phyloP scores from a whole-genome alignment of 1,140 invertebrate species.

The Caenorhabditis tropicalis region DNA sequence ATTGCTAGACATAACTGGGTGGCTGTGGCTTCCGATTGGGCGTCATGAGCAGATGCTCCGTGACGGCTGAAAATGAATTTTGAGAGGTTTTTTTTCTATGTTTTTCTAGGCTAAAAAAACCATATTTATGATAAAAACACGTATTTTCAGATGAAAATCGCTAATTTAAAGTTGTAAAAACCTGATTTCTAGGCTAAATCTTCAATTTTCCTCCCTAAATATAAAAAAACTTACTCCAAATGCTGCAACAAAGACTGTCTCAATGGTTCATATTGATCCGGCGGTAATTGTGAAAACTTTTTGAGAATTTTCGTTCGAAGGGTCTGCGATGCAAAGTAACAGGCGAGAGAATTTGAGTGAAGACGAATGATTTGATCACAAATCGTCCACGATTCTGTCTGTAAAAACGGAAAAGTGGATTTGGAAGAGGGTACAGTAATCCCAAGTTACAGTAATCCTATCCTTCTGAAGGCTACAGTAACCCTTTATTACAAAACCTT shows the following conservation, averaged over 20 bases:
- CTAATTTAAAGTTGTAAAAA: slow-evolving; percentile 23
- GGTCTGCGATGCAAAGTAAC: slow-evolving; percentile 96
- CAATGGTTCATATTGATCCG: slow-evolving; percentile 83
- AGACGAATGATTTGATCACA: slow-evolving; percentile 88
- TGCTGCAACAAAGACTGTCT: slow-evolving; percentile 90
- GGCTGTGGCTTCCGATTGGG: slow-evolving; percentile 61
- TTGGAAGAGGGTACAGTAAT: not conserved
- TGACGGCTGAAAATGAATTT: slow-evolving; percentile 19
- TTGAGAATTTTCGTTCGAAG: slow-evolving; percentile 83
- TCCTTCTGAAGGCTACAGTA: no score
- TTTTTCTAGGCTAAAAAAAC: no score
- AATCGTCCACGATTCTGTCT: slow-evolving; percentile 92
- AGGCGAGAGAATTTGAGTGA: slow-evolving; percentile 86
- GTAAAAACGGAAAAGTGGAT: slow-evolving; percentile 69
- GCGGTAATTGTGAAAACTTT: slow-evolving; percentile 89
- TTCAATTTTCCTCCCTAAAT: not conserved
- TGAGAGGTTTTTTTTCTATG: no score
- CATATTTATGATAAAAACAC: no score
- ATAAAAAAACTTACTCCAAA: slow-evolving; percentile 76
- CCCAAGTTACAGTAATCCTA: no score
- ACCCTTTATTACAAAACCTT: no score
- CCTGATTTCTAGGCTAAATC: not conserved
- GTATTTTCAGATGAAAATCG: no score
- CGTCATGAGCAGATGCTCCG: slow-evolving; percentile 45
- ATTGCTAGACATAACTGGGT: slow-evolving; percentile 85